Evolutionary conservation across 2,113 vertebrate genomes (phyloP).

Genomic region (Rhineura floridana): DNA sequence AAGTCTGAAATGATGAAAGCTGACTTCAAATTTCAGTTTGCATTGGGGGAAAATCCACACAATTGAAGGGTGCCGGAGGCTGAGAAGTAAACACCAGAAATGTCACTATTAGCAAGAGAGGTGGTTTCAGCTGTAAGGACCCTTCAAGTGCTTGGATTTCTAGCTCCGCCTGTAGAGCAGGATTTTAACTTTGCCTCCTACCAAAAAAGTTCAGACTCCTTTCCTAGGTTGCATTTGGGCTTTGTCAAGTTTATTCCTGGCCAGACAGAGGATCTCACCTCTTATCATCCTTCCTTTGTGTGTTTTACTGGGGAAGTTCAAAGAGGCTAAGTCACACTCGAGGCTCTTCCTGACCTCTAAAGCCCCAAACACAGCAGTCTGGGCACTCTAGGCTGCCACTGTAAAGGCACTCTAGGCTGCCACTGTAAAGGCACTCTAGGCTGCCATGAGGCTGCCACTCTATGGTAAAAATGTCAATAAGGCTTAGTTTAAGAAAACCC

Average conservation of each 20-base stretch:
- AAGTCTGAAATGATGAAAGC: not conserved
- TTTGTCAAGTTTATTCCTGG: too few relatives aligned
- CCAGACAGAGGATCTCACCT: not conserved
- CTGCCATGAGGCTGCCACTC: too few relatives aligned
- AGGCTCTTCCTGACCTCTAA: not conserved
- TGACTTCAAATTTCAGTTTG: not conserved
- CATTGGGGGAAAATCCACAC: not conserved
- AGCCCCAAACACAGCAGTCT: too few relatives aligned
- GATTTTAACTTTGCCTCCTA: not conserved
- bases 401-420: too few relatives aligned
- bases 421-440: too few relatives aligned
- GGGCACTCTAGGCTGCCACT: too few relatives aligned
- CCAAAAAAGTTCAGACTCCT: not conserved
- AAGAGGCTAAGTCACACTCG: rapidly evolving
- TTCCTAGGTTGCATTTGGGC: not conserved
- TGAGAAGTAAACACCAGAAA: not conserved
- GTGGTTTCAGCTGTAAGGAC: too few relatives aligned
- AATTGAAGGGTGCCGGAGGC: not conserved
- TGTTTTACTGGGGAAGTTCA: rapidly evolving
- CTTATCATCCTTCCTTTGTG: not conserved
- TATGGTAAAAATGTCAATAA: too few relatives aligned
- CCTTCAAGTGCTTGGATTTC: not conserved
- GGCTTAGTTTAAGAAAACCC: too few relatives aligned
- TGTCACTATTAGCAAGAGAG: not conserved
- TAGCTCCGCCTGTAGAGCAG: not conserved